These are phyloP conservation scores for Limosa lapponica DNA, from an alignment of 2,797 vertebrate species.

Conservation along the genomic window DNA sequence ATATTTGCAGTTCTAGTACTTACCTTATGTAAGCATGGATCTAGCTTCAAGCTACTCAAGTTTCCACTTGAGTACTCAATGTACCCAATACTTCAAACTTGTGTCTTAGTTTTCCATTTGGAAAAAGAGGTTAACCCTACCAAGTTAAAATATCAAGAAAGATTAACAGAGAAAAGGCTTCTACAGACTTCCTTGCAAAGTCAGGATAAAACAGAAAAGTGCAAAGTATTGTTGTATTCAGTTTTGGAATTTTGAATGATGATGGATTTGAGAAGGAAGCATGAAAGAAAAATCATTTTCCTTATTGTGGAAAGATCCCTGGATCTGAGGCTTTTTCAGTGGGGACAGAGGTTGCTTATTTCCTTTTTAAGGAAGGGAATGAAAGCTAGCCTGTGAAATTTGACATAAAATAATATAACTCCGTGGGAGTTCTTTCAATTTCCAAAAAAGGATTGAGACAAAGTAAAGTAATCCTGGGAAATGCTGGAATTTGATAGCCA, in stretches of 20 bases:
- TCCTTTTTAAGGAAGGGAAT: not conserved
- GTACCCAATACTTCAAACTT: not conserved
- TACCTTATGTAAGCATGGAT: not conserved
- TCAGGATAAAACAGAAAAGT: not conserved
- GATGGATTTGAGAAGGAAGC: not conserved
- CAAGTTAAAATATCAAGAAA: not conserved
- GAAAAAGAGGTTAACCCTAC: not conserved
- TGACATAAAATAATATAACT: not conserved
- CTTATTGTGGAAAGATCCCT: not conserved
- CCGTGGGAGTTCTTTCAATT: not conserved
- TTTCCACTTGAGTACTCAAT: not conserved
- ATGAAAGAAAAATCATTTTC: not conserved
- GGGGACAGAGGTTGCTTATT: not conserved
- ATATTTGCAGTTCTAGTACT: not conserved
- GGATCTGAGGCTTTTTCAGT: not conserved
- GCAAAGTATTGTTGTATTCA: accelerated
- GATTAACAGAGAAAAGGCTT: not conserved
- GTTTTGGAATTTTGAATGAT: not conserved
- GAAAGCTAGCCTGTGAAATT: not conserved
- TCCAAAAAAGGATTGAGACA: not conserved
- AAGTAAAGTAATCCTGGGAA: not conserved
- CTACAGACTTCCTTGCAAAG: not conserved
- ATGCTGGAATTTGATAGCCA: not conserved
- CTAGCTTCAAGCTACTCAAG: not conserved
- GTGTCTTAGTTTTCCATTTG: not conserved